Percentiles rank a stretch among this genome's conserved stretches.
These are phyloP conservation scores for Spicauda simplicius DNA, from an alignment of 2,888 invertebrate species.

Conservation along the genomic window DNA sequence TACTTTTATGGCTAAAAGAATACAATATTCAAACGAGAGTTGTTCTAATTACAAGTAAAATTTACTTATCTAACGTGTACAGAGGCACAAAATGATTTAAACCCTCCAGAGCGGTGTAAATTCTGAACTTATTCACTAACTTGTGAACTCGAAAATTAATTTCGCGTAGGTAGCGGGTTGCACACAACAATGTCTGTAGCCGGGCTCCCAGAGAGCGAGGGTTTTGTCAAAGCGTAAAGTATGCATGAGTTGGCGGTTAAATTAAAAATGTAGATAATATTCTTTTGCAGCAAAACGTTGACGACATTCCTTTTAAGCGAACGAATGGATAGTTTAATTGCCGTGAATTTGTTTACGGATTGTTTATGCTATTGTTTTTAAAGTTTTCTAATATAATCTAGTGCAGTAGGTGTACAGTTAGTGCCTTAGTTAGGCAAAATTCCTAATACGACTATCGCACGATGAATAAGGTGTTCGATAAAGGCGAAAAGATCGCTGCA, in stretches of 20 bases:
- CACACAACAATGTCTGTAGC: conserved; percentile 25
- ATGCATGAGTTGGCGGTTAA: conserved; percentile 24
- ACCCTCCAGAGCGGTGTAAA: neutral
- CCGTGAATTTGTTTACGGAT: neutral
- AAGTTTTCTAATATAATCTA: too few species aligned
- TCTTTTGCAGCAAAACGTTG: conserved; percentile 11
- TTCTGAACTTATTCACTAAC: conserved; percentile 12
- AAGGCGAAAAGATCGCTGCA: too few species aligned
- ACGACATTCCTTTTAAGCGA: conserved; percentile 5
- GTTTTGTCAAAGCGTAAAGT: conserved; percentile 20
- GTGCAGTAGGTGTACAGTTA: too few species aligned
- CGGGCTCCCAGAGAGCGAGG: conserved; percentile 4
- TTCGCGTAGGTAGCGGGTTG: conserved; percentile 6
- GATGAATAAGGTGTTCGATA: too few species aligned
- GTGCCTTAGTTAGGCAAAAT: too few species aligned
- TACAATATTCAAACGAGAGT: too few species aligned
- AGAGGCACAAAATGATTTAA: neutral
- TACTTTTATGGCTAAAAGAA: too few species aligned
- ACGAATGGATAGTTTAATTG: neutral
- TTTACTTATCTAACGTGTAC: too few species aligned
- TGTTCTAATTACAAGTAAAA: too few species aligned
- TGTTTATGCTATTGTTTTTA: too few species aligned
- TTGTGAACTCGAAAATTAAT: conserved; percentile 28
- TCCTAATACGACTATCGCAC: too few species aligned
- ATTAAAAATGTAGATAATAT: conserved; percentile 24